Evolutionary conservation across 2,113 vertebrate species (phyloP), one percentile per base, ranked within the genome.

Genomic region (Silurus asotus): DNA sequence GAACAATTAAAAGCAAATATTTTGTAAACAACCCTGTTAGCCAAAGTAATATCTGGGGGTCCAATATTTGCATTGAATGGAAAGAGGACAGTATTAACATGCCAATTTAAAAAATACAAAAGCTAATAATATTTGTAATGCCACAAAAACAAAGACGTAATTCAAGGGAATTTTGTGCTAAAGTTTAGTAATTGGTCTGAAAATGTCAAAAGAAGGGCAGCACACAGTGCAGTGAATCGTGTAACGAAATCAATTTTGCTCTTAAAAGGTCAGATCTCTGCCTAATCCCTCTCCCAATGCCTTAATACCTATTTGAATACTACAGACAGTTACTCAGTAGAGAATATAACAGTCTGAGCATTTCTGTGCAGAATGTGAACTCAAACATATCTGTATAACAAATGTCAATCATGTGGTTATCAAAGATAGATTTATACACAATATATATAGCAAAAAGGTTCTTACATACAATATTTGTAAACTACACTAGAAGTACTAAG

Each of bases 381-480:
- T 62, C 25, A 19, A 49, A 74, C 59, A 84, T 62, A 25, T 84
- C 23, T 84, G 83, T 72, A 80, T 23, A 25, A 70, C 8, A 45
- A 82, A 48, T 48, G 23, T 23, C 53, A 67, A 23, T n/a, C 15
- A 82, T 64, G 37, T 37, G 19, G 51, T 37, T 53, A 69, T 23
- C 17, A n/a, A 59, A n/a, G n/a, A 37, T 37, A 79, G 28, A 25
- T 37, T 14, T 79, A 59, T 61, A 55, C 14, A 67, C 4, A 0
- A 25, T 37, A 25, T 48, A 53, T 75, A 65, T 58, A 10, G 51
- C 28, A 76, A 64, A 62, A 87, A 61, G 19, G 7, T 74, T 70
- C n/a, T 8, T 28, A 23, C 48, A 28, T 15, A 79, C 58, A 58
- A 37, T 61, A 76, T 86, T 85, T 89, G 74, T 89, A 89, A 45